Evolutionary conservation across 2,113 vertebrate species (phyloP), one percentile per base, ranked within the genome.

Genomic region (Stercorarius parasiticus): DNA sequence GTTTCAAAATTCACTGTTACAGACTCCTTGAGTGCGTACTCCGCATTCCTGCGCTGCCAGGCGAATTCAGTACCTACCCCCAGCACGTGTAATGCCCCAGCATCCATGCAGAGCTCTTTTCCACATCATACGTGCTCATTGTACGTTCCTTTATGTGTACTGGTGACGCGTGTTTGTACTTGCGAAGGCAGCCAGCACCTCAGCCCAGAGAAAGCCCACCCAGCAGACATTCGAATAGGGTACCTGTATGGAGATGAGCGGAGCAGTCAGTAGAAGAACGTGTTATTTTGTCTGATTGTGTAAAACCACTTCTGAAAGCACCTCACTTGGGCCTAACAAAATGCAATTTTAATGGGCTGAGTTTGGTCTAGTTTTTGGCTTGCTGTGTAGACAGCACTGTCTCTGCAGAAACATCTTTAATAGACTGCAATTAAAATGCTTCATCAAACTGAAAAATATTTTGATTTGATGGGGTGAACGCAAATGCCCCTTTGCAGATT

Each of bases 281-380:
- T 76, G 73, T 85, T 85, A 53, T 93, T 88, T 66, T 0, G 4
- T 55, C 47, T 62, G 42, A 77, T 66, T 66, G 70, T 86, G 86
- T 43, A 36, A 96, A 97, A 93, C 84, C 90, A 91, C 91, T 94
- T 96, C 82, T 88, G 74, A 93, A 77, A 96, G 82, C 15, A 1
- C 78, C 78, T 82, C 1, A 0, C 81, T 74, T 21, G 69, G 78
- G 78, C 84, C 84, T 70, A 66, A 76, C 45, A 26, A 71, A 47
- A n/a, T 30, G 69, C 45, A 49, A 65, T 95, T 95, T 94, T 89
- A 86, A 85, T 87, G 69, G 80, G 69, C 86, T 81, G 83, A 71
- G 52, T 47, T 52, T 45, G 93, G 69, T 86, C 65, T 76, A 18
- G 73, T 15, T 69, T 70, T 66, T 15, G 6, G 50, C 93, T 80